Evolutionary conservation across 2,113 vertebrate genomes (phyloP), one percentile per base, ranked within the genome.

Genomic region (Centropus unirufus): DNA sequence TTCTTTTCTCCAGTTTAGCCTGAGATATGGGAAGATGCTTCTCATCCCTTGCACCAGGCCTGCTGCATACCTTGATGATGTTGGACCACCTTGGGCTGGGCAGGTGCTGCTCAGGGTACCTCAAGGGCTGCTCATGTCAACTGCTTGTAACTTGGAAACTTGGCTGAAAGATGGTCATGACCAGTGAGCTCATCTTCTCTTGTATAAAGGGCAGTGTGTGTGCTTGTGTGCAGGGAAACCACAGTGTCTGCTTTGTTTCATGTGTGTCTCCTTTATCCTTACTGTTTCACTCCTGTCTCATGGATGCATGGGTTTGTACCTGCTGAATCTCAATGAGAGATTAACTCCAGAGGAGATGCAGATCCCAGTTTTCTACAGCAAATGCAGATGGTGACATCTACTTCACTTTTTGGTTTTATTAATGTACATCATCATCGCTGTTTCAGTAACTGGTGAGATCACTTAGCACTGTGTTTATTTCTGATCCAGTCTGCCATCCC

Each of bases 21-120:
- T 82, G 40, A 55, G 22, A 13, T n/a, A 22, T 15, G 42, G 46
- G 36, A 55, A 72, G 70, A 58, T 42, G 24, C 18, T 66, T 29
- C 44, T 40, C 29, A 9, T 52, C 19, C n/a, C n/a, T 20, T n/a
- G 29, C 16, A 16, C 44, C 18, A 29, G 36, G 62, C 39, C 42
- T 62, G 54, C 76, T 19, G 34, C 0, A 4, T 44, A 39, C 61
- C 0, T 1, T 49, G 42, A 14, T 6, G 8, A 4, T 30, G n/a
- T 4, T 20, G 44, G 34, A 23, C 6, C 32, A 27, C 17, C 59
- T 78, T 7, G 36, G 11, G 7, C 40, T 34, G 34, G 2, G n/a
- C 57, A 32, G 10, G 7, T 86, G 46, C 34, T 47, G 15, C 42
- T 51, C 5, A 68, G 39, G n/a, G 49, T 22, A 63, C 62, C 29